These are phyloP conservation scores for Danio albolineatus DNA, from an alignment of 2,797 vertebrate genomes.

Conservation along the genomic window DNA sequence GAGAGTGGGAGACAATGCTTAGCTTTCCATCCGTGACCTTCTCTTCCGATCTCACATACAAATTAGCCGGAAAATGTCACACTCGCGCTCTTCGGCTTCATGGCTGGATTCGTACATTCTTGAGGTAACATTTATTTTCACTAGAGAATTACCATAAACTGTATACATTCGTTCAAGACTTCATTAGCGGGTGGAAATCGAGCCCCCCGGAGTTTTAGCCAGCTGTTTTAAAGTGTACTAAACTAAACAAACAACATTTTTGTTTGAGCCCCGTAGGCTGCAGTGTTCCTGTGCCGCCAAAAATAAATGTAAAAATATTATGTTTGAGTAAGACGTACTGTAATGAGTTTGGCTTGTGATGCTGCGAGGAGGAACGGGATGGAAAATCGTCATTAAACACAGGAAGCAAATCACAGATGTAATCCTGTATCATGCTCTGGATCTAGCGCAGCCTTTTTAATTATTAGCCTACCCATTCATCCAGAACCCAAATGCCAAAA, in stretches of 20 bases:
- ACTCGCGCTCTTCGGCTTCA: slow-evolving; percentile 26
- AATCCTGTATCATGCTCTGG: slow-evolving; percentile 22
- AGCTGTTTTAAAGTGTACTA: slow-evolving; percentile 44
- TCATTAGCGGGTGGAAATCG: slow-evolving; percentile 36
- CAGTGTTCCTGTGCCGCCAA: slow-evolving; percentile 14
- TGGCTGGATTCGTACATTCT: slow-evolving; percentile 32
- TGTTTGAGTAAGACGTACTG: slow-evolving; percentile 2
- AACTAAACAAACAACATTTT: slow-evolving; percentile 32
- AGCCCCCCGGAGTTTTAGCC: slow-evolving; percentile 27
- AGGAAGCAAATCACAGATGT: slow-evolving; percentile 29
- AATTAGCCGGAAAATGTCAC: slow-evolving; percentile 42
- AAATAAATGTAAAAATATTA: slow-evolving; percentile 16
- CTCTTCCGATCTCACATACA: slow-evolving; percentile 32
- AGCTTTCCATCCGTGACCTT: slow-evolving; percentile 43
- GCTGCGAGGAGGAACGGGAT: slow-evolving; percentile 13
- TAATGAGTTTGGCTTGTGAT: slow-evolving; percentile 37
- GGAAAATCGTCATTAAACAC: slow-evolving; percentile 29
- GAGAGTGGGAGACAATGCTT: slow-evolving; percentile 33
- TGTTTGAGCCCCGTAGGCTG: neutral
- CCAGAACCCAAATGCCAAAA: slow-evolving; percentile 33
- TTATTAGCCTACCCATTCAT: neutral
- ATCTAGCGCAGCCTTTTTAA: slow-evolving; percentile 6
- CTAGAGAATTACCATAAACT: slow-evolving; percentile 23
- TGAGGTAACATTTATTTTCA: slow-evolving; percentile 19
- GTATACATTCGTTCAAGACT: slow-evolving; percentile 31